Evolutionary conservation across 2,113 vertebrate genomes (phyloP), one percentile per base, ranked within the genome.

Genomic region (Odontesthes bonariensis): DNA sequence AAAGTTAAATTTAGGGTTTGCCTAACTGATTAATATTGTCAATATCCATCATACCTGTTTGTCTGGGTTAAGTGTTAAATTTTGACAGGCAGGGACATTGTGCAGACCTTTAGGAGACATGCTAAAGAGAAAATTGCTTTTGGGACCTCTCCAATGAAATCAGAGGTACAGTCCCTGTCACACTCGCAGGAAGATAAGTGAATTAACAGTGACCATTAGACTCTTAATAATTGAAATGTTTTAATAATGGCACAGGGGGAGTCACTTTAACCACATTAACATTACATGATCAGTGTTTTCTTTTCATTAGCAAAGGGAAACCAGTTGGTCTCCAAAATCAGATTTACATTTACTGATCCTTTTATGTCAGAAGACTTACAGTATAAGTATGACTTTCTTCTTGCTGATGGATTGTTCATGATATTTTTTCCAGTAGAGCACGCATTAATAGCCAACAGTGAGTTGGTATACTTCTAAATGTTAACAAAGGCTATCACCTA

Each of bases 131-230:
- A 87, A 88, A 91, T 89, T 79, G 64, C 90, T 84, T 87, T 52
- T 77, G 88, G 88, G 88, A 89, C 77, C 35, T 82, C 79, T 77
- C 51, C 10, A 42, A 46, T 52, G 68, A 86, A 83, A 61, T 69
- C 46, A 75, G 49, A 80, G 67, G 70, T 56, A 55, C 62, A 3
- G 77, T 69, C 31, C 44, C 84, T 84, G 82, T 89, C 85, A 88
- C 69, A 59, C 61, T 78, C 73, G 84, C 71, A 52, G 63, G 69
- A 85, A 76, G 68, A 60, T 47, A 53, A 85, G 83, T 78, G 63
- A 83, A 82, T 80, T 83, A 90, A 73, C 73, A 81, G 83, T 91
- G 89, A 92, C 90, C 87, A 93, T 92, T 92, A 91, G 86, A 86
- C 70, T 49, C 83, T 93, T 87, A 91, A 92, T 93, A 87, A 93